phyloP scores from a whole-genome alignment of 2,113 vertebrate species.

The Ailuropoda melanoleuca region DNA sequence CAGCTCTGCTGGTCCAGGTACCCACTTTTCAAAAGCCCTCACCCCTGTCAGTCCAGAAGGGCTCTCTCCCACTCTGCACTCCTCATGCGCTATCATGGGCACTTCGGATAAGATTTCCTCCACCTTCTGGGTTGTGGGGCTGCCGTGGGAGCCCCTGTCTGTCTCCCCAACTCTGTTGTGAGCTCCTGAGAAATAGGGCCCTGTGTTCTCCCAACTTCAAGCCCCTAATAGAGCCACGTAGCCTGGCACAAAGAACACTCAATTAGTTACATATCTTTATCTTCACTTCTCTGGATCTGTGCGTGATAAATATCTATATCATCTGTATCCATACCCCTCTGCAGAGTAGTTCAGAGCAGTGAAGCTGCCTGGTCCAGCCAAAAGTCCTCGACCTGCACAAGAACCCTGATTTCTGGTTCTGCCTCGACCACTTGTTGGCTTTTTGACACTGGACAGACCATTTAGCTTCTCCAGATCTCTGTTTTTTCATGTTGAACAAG shows the following conservation, averaged over 20 bases:
- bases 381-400: neutral
- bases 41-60: neutral
- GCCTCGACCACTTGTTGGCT: neutral
- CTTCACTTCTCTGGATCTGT: neutral
- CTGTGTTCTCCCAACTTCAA: neutral
- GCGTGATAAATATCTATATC: neutral
- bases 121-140: neutral
- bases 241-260: neutral
- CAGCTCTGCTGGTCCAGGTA: neutral
- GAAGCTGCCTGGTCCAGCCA: neutral
- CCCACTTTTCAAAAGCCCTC: neutral
- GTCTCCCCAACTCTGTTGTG: neutral
- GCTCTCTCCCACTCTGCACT: neutral
- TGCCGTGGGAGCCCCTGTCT: neutral
- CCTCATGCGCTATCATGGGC: neutral
- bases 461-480: neutral
- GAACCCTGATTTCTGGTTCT: neutral
- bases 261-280: neutral
- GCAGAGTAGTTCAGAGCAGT: neutral
- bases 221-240: neutral
- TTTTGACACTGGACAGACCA: neutral
- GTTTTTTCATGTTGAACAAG: neutral
- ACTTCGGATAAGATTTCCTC: neutral
- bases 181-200: neutral
- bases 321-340: neutral